These are phyloP conservation scores for Pteronura brasiliensis DNA, from an alignment of 2,113 vertebrate species.

Conservation along the genomic window DNA sequence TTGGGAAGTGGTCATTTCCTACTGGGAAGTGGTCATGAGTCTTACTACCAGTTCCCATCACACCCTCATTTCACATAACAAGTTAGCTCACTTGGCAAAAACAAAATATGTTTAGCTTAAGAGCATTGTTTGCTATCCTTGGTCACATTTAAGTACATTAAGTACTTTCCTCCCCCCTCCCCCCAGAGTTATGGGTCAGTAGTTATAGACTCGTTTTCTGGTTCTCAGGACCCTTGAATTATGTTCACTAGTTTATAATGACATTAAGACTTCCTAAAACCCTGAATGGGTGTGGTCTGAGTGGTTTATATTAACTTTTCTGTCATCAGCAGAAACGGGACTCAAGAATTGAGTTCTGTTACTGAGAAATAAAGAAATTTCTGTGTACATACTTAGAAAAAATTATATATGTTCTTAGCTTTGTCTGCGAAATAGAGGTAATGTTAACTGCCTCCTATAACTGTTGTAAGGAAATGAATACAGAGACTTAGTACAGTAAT, in stretches of 20 bases:
- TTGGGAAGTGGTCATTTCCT: neutral
- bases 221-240: neutral
- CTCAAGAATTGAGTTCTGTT: neutral
- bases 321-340: neutral
- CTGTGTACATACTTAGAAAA: neutral
- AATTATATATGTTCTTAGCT: neutral
- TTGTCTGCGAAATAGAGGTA: neutral
- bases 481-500: neutral
- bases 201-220: neutral
- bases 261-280: neutral
- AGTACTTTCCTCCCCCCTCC: neutral
- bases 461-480: neutral
- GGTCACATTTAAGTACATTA: neutral
- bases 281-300: neutral
- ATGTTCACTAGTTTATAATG: neutral
- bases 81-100: neutral
- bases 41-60: neutral
- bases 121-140: neutral
- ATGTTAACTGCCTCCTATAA: neutral
- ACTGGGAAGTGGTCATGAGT: neutral
- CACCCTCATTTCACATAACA: neutral
- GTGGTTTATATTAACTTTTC: neutral
- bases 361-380: neutral
- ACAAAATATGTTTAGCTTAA: neutral
- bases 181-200: neutral